A percentile compares a stretch with the other conserved stretches of the same genome.
phyloP scores from a whole-genome alignment of 2,888 invertebrate genomes.

The Stenolophus ochropezus region DNA sequence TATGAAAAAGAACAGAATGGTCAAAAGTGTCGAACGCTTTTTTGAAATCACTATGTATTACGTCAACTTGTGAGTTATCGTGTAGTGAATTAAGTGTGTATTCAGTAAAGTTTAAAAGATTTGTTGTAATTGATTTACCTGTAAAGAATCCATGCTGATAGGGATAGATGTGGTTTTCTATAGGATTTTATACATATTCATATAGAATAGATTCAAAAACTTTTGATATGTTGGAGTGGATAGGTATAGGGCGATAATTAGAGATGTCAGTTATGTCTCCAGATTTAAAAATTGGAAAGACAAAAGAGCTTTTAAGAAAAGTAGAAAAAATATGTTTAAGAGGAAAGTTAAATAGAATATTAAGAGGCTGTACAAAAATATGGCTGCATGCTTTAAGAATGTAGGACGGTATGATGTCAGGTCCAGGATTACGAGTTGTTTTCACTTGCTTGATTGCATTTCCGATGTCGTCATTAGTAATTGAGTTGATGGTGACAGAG shows the following conservation, averaged over 20 bases:
- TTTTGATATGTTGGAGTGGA: background rate
- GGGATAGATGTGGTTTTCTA: too few species aligned
- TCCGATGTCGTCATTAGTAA: too few species aligned
- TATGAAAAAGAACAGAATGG: background rate
- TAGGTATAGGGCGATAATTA: background rate
- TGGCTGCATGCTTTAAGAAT: slow-evolving; percentile 1
- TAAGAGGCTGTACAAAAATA: background rate
- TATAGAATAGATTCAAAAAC: background rate
- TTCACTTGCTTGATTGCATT: background rate
- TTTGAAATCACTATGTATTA: background rate
- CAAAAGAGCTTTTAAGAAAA: background rate
- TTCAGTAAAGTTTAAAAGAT: background rate
- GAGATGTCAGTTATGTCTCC: background rate
- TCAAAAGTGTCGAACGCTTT: background rate
- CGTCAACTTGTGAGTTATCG: background rate
- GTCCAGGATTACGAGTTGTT: background rate
- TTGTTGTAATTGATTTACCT: too few species aligned
- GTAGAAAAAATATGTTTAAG: background rate
- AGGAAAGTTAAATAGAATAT: background rate
- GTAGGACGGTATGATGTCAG: background rate
- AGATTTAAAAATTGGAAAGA: background rate
- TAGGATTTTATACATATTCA: background rate
- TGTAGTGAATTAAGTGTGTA: background rate
- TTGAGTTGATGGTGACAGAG: too few species aligned
- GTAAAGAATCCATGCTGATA: too few species aligned